A percentile compares a stretch with the other conserved stretches of the same genome.
phyloP scores from a whole-genome alignment of 2,888 invertebrate species.

The Lithophane semibrunnea region DNA sequence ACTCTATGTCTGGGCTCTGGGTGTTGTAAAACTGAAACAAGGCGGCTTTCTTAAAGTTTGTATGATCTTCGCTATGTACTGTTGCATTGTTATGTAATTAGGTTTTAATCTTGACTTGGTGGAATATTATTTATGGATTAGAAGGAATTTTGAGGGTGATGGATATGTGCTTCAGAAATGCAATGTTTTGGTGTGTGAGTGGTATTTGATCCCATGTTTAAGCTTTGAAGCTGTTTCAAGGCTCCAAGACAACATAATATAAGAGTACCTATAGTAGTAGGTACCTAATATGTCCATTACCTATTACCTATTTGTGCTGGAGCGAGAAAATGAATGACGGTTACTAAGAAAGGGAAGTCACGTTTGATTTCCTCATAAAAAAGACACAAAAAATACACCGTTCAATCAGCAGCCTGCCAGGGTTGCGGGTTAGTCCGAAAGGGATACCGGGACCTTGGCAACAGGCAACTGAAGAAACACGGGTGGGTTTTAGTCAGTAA shows the following conservation, averaged over 20 bases:
- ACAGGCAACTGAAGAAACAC: too few species aligned
- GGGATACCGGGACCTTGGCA: too few species aligned
- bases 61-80: slow-evolving; percentile 46
- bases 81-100: slow-evolving; percentile 56
- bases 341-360: neutral
- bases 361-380: neutral
- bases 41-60: slow-evolving; percentile 61
- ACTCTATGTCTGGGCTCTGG: slow-evolving; percentile 17
- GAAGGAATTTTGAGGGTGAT: neutral
- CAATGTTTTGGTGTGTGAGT: neutral
- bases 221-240: neutral
- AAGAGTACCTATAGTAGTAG: too few species aligned
- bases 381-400: neutral
- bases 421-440: too few species aligned
- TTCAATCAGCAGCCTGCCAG: too few species aligned
- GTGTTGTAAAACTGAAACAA: slow-evolving; percentile 58
- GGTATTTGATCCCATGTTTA: neutral
- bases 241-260: neutral
- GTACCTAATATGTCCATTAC: neutral
- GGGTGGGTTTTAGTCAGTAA: too few species aligned
- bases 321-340: too few species aligned
- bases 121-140: slow-evolving; percentile 45
- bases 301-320: neutral
- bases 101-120: slow-evolving; percentile 27
- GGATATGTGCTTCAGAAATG: neutral